Percentiles rank a stretch among this genome's conserved stretches.
phyloP scores from a whole-genome alignment of 2,113 vertebrate species.

The Myxocyprinus asiaticus region DNA sequence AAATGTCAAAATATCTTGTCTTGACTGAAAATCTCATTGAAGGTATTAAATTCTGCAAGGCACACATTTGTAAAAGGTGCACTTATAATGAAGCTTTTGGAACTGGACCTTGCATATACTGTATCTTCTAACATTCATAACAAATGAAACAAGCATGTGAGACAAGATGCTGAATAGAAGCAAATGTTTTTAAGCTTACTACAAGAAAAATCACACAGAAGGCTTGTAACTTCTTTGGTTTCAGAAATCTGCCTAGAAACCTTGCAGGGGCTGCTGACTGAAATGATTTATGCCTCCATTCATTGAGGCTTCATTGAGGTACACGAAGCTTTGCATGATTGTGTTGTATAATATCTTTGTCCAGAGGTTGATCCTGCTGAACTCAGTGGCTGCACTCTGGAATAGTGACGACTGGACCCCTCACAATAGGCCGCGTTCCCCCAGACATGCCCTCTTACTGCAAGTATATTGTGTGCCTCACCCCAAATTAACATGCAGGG shows the following conservation, averaged over 20 bases:
- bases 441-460: conserved; percentile 58
- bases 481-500: conserved; percentile 75
- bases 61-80: too few species aligned
- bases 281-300: background rate
- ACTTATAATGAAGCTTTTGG: too few species aligned
- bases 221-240: background rate
- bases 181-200: background rate
- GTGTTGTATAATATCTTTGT: background rate
- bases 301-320: background rate
- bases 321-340: background rate
- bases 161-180: background rate
- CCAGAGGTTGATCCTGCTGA: conserved; percentile 66
- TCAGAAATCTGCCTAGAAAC: background rate
- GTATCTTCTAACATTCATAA: too few species aligned
- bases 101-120: too few species aligned
- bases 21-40: too few species aligned
- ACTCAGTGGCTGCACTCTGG: conserved; percentile 70
- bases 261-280: background rate
- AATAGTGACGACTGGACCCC: conserved; percentile 58
- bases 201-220: background rate
- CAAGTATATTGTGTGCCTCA: conserved; percentile 65
- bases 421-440: conserved; percentile 55
- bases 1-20: too few species aligned
- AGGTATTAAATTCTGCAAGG: too few species aligned
- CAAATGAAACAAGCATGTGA: too few species aligned